These are phyloP conservation scores for Meteorus sp. DNA, from an alignment of 1,140 invertebrate species.

Conservation along the genomic window DNA sequence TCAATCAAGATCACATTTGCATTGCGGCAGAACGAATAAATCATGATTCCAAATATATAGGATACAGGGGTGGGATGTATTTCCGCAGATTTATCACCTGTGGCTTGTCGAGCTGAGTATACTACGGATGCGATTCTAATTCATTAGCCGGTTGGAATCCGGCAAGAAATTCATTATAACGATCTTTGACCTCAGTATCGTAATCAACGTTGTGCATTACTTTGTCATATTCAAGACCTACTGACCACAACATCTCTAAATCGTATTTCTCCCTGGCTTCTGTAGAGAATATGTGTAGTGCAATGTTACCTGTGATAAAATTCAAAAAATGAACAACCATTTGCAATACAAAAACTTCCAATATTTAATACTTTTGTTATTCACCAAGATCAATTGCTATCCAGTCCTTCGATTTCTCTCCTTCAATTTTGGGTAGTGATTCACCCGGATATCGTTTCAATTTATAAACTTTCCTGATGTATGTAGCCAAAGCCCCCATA, in stretches of 20 bases:
- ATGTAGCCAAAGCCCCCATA: constrained; percentile 73
- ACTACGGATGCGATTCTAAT: not conserved
- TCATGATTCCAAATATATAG: too few species aligned
- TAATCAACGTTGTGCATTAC: constrained; percentile 64
- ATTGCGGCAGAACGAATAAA: too few species aligned
- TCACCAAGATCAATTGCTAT: constrained; percentile 87
- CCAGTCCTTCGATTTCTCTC: constrained; percentile 77
- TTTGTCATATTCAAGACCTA: constrained; percentile 80
- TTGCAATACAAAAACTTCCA: constrained; percentile 10
- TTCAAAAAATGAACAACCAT: constrained; percentile 9
- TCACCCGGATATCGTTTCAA: constrained; percentile 69
- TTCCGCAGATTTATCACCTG: too few species aligned
- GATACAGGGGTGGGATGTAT: too few species aligned
- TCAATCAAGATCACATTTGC: too few species aligned
- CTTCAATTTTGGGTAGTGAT: constrained; percentile 75
- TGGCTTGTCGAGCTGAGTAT: not conserved
- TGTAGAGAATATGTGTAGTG: constrained; percentile 82
- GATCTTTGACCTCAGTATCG: constrained; percentile 63
- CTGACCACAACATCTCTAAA: constrained; percentile 87
- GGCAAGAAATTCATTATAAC: constrained; percentile 65
- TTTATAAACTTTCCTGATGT: constrained; percentile 80
- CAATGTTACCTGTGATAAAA: constrained; percentile 76
- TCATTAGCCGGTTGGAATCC: constrained; percentile 62
- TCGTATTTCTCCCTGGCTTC: constrained; percentile 76
- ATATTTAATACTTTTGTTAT: constrained; percentile 8